Evolutionary conservation across 2,888 invertebrate species (phyloP).

Genomic region (Rhagonycha lutea): DNA sequence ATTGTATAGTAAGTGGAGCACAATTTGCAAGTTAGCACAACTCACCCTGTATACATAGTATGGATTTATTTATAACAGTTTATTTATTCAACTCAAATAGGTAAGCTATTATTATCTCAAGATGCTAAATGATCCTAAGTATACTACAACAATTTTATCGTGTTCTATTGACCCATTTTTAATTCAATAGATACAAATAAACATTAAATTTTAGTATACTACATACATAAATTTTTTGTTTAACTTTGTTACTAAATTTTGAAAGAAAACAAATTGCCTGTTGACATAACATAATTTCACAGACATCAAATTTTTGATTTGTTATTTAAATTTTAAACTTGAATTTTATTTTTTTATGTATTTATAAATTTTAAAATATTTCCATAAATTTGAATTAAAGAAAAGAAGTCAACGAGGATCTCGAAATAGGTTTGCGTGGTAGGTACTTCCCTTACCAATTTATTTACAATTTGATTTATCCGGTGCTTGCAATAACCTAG

Average conservation of each 20-base stretch:
- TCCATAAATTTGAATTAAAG: neutral
- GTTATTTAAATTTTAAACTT: neutral
- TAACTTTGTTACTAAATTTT: no score
- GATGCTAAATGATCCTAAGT: neutral
- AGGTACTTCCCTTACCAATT: neutral
- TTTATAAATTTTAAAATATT: no score
- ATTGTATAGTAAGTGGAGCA: no score
- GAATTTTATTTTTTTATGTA: no score
- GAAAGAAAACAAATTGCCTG: no score
- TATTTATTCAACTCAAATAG: neutral
- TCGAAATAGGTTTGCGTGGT: neutral
- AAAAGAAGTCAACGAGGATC: neutral
- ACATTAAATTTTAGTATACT: no score
- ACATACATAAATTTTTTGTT: no score
- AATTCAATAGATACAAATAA: neutral
- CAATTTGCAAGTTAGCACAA: neutral
- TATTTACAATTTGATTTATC: neutral
- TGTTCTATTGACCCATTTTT: neutral
- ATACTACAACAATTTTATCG: neutral
- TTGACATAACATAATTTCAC: neutral
- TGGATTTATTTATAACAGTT: neutral
- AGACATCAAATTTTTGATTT: neutral
- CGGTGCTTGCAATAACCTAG: neutral
- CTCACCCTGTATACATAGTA: neutral
- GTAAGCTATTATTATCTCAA: neutral